Evolutionary conservation across 2,797 vertebrate species (phyloP), one percentile per base, ranked within the genome.

Genomic region (Darevskia nairensis): DNA sequence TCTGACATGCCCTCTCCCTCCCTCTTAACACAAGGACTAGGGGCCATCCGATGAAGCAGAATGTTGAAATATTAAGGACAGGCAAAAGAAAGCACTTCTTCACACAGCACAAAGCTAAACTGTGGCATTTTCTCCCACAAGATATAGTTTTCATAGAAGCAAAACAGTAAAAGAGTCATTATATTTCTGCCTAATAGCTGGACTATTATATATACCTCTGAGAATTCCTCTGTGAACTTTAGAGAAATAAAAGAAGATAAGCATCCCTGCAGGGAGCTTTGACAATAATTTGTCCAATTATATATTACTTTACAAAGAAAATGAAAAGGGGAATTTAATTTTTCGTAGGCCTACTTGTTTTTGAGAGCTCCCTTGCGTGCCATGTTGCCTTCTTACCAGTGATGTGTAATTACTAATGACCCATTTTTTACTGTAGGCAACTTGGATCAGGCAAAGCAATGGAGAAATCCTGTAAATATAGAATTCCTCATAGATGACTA

Each of bases 191-290:
- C n/a, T 55, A 85, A 80, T 39, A 75, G 7, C n/a, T 66, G 32
- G 75, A 61, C 44, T 55, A n/a, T 66, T 75, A 68, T 55, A 81
- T 68, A 41, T 75, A 68, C 19, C 75, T 35, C 29, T 71, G 25
- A 88, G 66, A 39, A 61, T 72, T 55, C 59, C 46, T 85, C 55
- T 64, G 79, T 86, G 88, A 50, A 66, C 32, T 39, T 68, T 81
- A 68, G 61, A 81, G 41, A 82, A 89, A 69, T 86, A 77, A 75
- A 83, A 88, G 69, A 77, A 55, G 66, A 82, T n/a, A 82, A 81
- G 64, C n/a, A 68, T 69, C 75, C 39, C 81, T 71, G 32, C 21
- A 68, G 72, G 84, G 80, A 86, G 19, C 32, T 50, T 72, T 81
- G 69, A 23, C 77, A 75, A 85, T 68, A 75, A 85, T 89, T 85